Percentiles rank a stretch among this genome's conserved stretches.
Evolutionary conservation across 2,888 invertebrate genomes (phyloP).

Genomic region (Andrena bucephala): DNA sequence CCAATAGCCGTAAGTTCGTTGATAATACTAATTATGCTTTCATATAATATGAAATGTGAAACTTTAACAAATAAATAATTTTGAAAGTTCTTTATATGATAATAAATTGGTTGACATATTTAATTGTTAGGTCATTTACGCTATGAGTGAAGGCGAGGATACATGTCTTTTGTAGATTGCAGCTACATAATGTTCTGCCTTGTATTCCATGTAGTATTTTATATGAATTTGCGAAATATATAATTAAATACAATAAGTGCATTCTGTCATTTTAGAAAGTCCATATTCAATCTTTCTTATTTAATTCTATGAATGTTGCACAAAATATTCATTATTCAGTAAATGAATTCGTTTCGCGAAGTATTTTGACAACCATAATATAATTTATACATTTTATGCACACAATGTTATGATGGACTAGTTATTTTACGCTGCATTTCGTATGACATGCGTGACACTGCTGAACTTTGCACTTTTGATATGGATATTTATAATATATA

Average conservation of each 20-base stretch:
- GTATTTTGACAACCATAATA: neutral
- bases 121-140: neutral
- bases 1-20: constrained; percentile 72
- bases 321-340: neutral
- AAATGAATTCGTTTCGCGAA: neutral
- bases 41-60: neutral
- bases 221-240: neutral
- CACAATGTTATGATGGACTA: neutral
- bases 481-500: neutral
- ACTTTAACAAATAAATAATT: neutral
- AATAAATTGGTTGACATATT: neutral
- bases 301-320: neutral
- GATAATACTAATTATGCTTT: constrained; percentile 3
- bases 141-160: neutral
- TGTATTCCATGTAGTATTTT: neutral
- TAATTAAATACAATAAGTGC: neutral
- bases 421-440: neutral
- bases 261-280: neutral
- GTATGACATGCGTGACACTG: neutral
- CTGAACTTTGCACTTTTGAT: constrained; percentile 46
- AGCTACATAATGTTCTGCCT: neutral
- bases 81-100: neutral
- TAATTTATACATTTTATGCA: neutral
- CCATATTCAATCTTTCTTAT: neutral
- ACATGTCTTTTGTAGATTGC: neutral